Conservation (phyloP, 2,888 invertebrate genomes). For the Trachelus iudaicus region DNA sequence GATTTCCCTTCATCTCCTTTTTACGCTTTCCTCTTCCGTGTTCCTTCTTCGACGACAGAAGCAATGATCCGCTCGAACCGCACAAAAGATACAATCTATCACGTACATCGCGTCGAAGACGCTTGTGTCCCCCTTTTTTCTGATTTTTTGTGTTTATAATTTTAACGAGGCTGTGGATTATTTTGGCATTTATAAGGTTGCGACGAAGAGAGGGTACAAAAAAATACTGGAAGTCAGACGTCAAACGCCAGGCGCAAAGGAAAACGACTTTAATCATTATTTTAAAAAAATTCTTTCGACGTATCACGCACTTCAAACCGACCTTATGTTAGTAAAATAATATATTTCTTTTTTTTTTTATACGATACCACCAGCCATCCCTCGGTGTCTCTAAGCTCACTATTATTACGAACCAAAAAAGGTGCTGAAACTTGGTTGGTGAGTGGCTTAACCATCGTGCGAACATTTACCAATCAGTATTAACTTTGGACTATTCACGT, state of each 20-base stretch:
- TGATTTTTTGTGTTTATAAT: constrained; percentile 26
- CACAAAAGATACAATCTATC: background rate
- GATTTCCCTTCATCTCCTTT: too few species aligned
- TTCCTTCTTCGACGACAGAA: background rate
- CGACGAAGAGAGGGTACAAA: background rate
- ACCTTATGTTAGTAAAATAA: too few species aligned
- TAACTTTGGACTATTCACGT: constrained; percentile 18
- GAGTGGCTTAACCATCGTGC: constrained; percentile 14
- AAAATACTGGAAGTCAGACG: too few species aligned
- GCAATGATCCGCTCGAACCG: background rate
- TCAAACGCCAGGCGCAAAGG: too few species aligned
- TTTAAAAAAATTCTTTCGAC: too few species aligned
- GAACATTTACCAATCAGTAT: constrained; percentile 38
- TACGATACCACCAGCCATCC: too few species aligned
- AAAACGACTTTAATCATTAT: too few species aligned
- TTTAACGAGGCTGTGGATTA: constrained; percentile 48
- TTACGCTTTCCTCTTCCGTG: background rate
- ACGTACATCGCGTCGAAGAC: too few species aligned
- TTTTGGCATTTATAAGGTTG: constrained; percentile 46
- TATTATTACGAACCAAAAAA: background rate
- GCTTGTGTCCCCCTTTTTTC: too few species aligned
- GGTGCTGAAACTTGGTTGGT: background rate
- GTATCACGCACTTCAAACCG: too few species aligned
- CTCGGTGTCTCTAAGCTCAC: too few species aligned
- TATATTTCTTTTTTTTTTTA: too few species aligned